These are phyloP conservation scores for Calameuta pallipes DNA, from an alignment of 2,888 invertebrate species.

Conservation along the genomic window DNA sequence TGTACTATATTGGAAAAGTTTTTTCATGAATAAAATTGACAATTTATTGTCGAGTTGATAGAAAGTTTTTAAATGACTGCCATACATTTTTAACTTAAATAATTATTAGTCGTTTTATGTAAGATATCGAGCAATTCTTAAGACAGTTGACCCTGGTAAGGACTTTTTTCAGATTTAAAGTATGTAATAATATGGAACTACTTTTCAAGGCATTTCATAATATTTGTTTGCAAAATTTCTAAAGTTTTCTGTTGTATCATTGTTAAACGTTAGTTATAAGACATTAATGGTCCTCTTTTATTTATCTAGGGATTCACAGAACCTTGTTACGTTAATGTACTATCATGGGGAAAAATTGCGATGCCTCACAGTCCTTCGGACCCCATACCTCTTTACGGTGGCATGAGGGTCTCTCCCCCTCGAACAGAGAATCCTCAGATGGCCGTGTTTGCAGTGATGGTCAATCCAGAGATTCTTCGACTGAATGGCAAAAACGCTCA, in stretches of 20 bases:
- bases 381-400: constrained; percentile 78
- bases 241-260: too few relatives aligned
- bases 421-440: constrained; percentile 71
- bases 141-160: too few relatives aligned
- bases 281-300: background rate
- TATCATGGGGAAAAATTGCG: constrained; percentile 80
- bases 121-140: too few relatives aligned
- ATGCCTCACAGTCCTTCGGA: constrained; percentile 75
- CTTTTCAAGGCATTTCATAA: too few relatives aligned
- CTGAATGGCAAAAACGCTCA: constrained; percentile 77
- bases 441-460: constrained; percentile 79
- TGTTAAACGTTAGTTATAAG: too few relatives aligned
- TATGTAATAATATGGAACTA: too few relatives aligned
- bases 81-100: too few relatives aligned
- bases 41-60: background rate
- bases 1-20: background rate
- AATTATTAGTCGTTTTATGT: too few relatives aligned
- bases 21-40: background rate
- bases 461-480: constrained; percentile 77
- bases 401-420: constrained; percentile 76
- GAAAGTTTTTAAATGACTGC: too few relatives aligned
- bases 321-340: constrained; percentile 71
- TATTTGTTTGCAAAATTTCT: too few relatives aligned
- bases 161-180: too few relatives aligned
- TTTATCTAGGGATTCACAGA: constrained; percentile 51